A percentile compares a stretch with the other conserved stretches of the same genome.
Conservation (phyloP, 2,888 invertebrate species). For the Apodemia duryi region DNA sequence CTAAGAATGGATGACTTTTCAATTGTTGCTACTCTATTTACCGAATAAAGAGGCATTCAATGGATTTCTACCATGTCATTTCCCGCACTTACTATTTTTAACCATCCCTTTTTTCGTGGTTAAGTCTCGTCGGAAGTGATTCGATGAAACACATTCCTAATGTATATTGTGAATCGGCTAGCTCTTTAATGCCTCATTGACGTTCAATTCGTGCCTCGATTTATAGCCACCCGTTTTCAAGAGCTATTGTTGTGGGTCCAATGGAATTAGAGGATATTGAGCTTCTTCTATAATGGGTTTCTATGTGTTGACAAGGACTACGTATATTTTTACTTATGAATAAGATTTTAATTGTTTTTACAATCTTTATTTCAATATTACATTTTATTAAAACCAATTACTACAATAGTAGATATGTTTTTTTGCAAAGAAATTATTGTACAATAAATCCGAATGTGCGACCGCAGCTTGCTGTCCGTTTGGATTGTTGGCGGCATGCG, state of each 20-base stretch:
- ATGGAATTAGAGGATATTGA: constrained; percentile 62
- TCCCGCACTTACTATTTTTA: constrained; percentile 70
- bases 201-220: constrained; percentile 65
- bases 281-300: constrained; percentile 24
- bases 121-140: constrained; percentile 65
- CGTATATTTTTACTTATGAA: constrained; percentile 6
- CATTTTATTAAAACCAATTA: too few relatives aligned
- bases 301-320: constrained; percentile 10
- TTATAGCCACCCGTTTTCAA: constrained; percentile 67
- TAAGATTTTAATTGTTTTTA: not conserved
- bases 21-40: constrained; percentile 69
- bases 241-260: constrained; percentile 58
- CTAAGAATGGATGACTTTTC: constrained; percentile 68
- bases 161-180: constrained; percentile 69
- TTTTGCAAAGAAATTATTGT: too few relatives aligned
- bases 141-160: constrained; percentile 75
- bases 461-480: too few relatives aligned
- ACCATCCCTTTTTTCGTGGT: constrained; percentile 51
- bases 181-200: constrained; percentile 70
- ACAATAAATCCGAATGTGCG: too few relatives aligned
- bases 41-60: constrained; percentile 52
- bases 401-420: too few relatives aligned
- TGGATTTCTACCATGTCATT: constrained; percentile 68
- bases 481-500: too few relatives aligned
- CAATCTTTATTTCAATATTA: not conserved